Base-by-base conservation (phyloP, 2,888 invertebrate genomes). In the Drosophila acutilabella region DNA sequence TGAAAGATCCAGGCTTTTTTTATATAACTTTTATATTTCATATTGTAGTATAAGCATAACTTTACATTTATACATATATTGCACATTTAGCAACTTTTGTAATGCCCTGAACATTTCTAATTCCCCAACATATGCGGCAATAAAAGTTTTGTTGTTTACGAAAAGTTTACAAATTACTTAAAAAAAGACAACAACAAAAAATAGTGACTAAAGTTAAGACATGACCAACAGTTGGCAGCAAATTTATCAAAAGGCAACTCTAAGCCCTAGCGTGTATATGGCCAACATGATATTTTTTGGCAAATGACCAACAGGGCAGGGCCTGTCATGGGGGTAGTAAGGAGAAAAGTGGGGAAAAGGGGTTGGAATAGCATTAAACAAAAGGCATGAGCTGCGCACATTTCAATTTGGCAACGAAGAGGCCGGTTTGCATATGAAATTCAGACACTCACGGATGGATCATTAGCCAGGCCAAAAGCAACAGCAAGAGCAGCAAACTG, bases 401-500 rank as follows among this genome's bases (percentile, higher is more conserved):
- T 72, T 83, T 88, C 87, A 83, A 88, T 86, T 83, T 83, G 72
- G 77, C 80, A 57, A 65, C 36, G 47, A 41, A 13, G 13, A 10
- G 36, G 71, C 53, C 72, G 64, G 69, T 88, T 81, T 82, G 75
- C 85, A 85, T 88, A 85, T 73, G 75, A 85, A 65, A 74, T 65
- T 44, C 67, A 72, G 56, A 64, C 68, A 48, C 62, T 72, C 86
- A 80, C 67, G 83, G 64, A 82, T 71, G 89, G 89, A 83, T 83
- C 83, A 83, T 83, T 83, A 83, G 89, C 65, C 84, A 86, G 81
- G 71, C 89, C 71, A 76, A 80, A 78, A 70, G 47, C 70, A 66
- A 67, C 48, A 47, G 38, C 38, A 33, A 26, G 14, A 20, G 64
- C 78, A 73, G 71, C 81, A 59, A 56, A 74, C 88, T 87, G 85